These are phyloP conservation scores for Podilymbus podiceps DNA, from an alignment of 2,113 vertebrate genomes.

Conservation along the genomic window DNA sequence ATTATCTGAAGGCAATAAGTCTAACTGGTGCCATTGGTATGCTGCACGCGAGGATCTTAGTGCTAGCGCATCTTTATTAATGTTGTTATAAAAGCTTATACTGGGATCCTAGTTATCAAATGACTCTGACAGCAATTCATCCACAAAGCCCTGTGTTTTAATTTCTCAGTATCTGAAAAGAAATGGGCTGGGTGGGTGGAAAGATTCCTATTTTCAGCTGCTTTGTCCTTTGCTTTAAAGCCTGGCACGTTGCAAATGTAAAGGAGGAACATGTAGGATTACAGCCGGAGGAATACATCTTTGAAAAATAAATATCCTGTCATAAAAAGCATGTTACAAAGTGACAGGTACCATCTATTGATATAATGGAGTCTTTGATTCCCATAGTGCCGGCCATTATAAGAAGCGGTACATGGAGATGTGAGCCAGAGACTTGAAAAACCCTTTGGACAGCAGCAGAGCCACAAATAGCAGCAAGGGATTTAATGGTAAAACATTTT, in stretches of 20 bases:
- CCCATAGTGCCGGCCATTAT: neutral
- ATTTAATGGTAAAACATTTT: slow-evolving; percentile 32
- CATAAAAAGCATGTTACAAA: slow-evolving; percentile 71
- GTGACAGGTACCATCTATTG: slow-evolving; percentile 59
- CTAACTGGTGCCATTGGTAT: slow-evolving; percentile 12
- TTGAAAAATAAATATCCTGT: slow-evolving; percentile 72
- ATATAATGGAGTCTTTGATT: slow-evolving; percentile 68
- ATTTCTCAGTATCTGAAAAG: slow-evolving; percentile 60
- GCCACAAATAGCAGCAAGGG: slow-evolving; percentile 40
- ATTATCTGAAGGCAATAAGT: slow-evolving; percentile 35
- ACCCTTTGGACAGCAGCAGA: neutral
- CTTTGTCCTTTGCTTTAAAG: slow-evolving; percentile 70
- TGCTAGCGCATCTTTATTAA: slow-evolving; percentile 24
- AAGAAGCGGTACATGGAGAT: slow-evolving; percentile 13
- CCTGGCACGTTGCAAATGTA: slow-evolving; percentile 40
- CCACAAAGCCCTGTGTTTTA: slow-evolving; percentile 43
- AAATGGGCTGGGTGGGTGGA: slow-evolving; percentile 37
- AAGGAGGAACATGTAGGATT: slow-evolving; percentile 61
- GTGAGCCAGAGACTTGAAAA: slow-evolving; percentile 45
- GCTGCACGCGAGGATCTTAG: neutral
- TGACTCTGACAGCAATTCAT: slow-evolving; percentile 42
- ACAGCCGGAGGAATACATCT: slow-evolving; percentile 55
- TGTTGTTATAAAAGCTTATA: slow-evolving; percentile 49
- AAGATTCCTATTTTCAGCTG: slow-evolving; percentile 55
- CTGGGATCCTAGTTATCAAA: slow-evolving; percentile 52